Conservation (phyloP, 2,888 invertebrate species). For the Plusia festucae region DNA sequence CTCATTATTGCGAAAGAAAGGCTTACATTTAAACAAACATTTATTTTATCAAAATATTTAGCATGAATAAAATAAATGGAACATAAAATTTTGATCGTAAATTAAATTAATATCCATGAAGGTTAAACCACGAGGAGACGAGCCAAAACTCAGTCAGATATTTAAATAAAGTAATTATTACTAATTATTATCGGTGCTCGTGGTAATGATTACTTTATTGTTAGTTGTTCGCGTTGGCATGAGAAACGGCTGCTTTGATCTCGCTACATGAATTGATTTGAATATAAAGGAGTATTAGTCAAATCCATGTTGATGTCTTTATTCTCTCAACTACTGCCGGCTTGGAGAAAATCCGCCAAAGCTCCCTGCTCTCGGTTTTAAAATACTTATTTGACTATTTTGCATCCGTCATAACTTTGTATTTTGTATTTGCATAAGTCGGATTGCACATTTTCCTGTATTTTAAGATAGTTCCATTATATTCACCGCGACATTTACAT, state of each 20-base stretch:
- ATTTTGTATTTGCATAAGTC: conserved; percentile 51
- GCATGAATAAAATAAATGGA: conserved; percentile 66
- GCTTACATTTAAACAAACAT: conserved; percentile 49
- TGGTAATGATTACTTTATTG: conserved; percentile 71
- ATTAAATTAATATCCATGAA: conserved; percentile 69
- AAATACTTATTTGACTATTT: conserved; percentile 52
- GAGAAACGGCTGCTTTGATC: conserved; percentile 79
- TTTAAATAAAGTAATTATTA: conserved; percentile 66
- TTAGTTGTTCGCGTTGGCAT: conserved; percentile 71
- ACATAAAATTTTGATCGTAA: conserved; percentile 67
- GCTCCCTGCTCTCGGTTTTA: conserved; percentile 49
- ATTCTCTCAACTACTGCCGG: conserved; percentile 59
- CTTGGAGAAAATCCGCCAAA: conserved; percentile 54
- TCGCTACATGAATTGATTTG: conserved; percentile 71
- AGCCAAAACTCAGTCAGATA: conserved; percentile 61
- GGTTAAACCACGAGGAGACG: conserved; percentile 62
- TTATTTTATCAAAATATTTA: conserved; percentile 53
- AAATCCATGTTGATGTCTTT: conserved; percentile 80
- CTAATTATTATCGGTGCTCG: conserved; percentile 62
- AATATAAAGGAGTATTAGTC: conserved; percentile 66
- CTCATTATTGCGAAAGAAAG: too few relatives aligned
- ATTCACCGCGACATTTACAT: conserved; percentile 46
- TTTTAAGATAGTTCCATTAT: conserved; percentile 45
- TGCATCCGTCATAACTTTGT: conserved; percentile 63
- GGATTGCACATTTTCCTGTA: conserved; percentile 43